Evolutionary conservation across 2,888 invertebrate genomes (phyloP).

Genomic region (Parnassius mnemosyne): DNA sequence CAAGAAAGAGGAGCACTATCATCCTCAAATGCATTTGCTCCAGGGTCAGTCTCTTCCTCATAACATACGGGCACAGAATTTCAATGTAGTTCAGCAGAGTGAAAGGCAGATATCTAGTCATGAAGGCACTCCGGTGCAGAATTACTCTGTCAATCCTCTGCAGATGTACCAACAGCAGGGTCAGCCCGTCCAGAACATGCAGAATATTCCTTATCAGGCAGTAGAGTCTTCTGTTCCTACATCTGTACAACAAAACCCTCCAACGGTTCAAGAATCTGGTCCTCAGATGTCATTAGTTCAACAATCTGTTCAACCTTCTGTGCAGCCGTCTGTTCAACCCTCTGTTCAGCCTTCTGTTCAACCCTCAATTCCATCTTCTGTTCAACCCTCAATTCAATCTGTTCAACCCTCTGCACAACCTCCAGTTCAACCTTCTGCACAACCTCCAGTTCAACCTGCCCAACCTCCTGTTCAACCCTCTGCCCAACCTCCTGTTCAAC

Average conservation of each 20-base stretch:
- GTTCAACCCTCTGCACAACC: neutral
- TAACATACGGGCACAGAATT: conserved; percentile 65
- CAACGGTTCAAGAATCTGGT: conserved; percentile 22
- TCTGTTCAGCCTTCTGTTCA: conserved; percentile 27
- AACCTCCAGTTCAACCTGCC: neutral
- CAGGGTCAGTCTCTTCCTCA: conserved; percentile 73
- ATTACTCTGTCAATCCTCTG: conserved; percentile 68
- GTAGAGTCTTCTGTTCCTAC: conserved; percentile 42
- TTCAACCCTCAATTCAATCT: conserved; percentile 31
- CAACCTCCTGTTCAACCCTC: conserved; percentile 14
- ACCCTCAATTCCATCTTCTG: neutral
- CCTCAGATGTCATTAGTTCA: conserved; percentile 28
- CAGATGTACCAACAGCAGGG: conserved; percentile 68
- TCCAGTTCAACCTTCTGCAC: too few species aligned
- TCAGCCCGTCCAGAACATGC: conserved; percentile 49
- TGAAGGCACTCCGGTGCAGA: conserved; percentile 76
- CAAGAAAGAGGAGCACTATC: conserved; percentile 64
- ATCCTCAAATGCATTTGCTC: conserved; percentile 54
- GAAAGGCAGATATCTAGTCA: conserved; percentile 77
- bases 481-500: conserved; percentile 3
- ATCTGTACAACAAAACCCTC: conserved; percentile 39
- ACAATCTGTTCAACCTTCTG: conserved; percentile 18
- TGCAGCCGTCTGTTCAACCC: conserved; percentile 21
- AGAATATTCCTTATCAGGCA: conserved; percentile 40
- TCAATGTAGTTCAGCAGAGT: conserved; percentile 62